These are phyloP conservation scores for Ectobius pallidus DNA, from an alignment of 2,888 invertebrate genomes.

Conservation along the genomic window DNA sequence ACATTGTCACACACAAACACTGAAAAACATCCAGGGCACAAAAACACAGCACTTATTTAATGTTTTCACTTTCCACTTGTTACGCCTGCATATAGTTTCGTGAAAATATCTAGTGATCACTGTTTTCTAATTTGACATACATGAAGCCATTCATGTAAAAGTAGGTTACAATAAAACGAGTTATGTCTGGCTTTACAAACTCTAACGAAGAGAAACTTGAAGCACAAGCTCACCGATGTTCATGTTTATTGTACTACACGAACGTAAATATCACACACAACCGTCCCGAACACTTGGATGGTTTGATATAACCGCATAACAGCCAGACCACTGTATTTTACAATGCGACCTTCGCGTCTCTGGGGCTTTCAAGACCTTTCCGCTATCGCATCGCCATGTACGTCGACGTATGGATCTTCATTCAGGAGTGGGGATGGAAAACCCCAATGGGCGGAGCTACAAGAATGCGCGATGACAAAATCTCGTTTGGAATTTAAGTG, in stretches of 20 bases:
- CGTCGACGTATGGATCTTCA: slow-evolving; percentile 30
- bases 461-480: slow-evolving; percentile 19
- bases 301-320: neutral
- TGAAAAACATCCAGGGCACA: slow-evolving; percentile 8
- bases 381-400: slow-evolving; percentile 37
- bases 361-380: slow-evolving; percentile 23
- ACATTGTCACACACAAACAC: slow-evolving; percentile 36
- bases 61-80: slow-evolving; percentile 8
- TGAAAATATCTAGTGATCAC: neutral
- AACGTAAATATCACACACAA: no score
- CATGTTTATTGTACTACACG: neutral
- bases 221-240: neutral
- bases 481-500: neutral
- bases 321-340: neutral
- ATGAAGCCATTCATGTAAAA: slow-evolving; percentile 1
- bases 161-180: neutral
- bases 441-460: slow-evolving; percentile 38
- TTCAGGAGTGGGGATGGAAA: slow-evolving; percentile 32
- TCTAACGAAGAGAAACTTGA: neutral
- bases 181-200: neutral
- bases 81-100: slow-evolving; percentile 1
- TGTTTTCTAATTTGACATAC: slow-evolving; percentile 18
- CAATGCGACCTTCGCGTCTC: slow-evolving; percentile 31
- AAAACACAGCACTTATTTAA: neutral
- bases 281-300: neutral